Percentiles rank a stretch among this genome's conserved stretches.
Conservation (phyloP, 2,113 vertebrate species). For the Ictidomys tridecemlineatus region DNA sequence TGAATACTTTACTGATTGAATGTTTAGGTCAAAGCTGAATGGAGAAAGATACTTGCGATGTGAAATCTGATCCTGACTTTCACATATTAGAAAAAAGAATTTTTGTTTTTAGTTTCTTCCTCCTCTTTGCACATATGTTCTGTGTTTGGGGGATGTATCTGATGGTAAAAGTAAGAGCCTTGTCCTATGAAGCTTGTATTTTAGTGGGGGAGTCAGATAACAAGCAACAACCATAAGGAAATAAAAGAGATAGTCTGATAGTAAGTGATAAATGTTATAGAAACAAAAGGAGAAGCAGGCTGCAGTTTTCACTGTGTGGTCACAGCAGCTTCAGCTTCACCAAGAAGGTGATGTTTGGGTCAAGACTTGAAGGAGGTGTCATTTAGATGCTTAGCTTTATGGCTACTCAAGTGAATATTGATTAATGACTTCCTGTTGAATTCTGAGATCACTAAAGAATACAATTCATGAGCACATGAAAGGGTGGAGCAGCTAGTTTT, state of each 20-base stretch:
- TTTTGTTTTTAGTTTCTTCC: neutral
- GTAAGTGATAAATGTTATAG: neutral
- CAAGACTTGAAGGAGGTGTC: neutral
- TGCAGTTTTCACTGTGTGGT: neutral
- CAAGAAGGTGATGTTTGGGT: neutral
- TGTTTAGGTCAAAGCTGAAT: neutral
- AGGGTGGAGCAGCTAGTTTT: neutral
- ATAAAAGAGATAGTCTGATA: neutral
- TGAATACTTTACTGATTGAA: slow-evolving; percentile 2
- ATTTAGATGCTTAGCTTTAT: neutral
- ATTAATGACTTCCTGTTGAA: neutral
- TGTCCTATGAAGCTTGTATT: neutral
- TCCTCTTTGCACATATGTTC: neutral
- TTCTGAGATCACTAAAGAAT: neutral
- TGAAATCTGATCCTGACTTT: neutral
- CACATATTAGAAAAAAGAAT: neutral
- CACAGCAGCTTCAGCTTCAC: neutral
- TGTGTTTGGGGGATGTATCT: neutral
- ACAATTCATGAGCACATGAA: neutral
- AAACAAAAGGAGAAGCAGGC: neutral
- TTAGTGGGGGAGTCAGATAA: neutral
- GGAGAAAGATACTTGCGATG: neutral
- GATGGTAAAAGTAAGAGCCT: neutral
- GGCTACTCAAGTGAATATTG: neutral
- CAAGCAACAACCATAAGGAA: neutral